Base-by-base conservation (phyloP, 2,113 vertebrate species). In the Trematocara nigrifrons region DNA sequence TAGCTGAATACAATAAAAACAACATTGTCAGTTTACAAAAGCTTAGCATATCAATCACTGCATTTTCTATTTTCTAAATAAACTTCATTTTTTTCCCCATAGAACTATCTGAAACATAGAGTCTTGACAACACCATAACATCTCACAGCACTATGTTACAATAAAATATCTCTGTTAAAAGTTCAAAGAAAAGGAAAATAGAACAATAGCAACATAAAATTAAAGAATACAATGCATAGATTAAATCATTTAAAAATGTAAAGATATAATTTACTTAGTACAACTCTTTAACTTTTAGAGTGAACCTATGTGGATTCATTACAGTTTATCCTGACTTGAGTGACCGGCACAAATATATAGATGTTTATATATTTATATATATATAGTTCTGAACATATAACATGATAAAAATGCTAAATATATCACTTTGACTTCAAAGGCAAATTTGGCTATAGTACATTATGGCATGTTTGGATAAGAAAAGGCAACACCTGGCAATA, bases 141-240 rank as follows among this genome's bases (percentile, higher is more conserved):
- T 97, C 95, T 97, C 97, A 98, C 97, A 97, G 95, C 95, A 97
- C 97, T 98, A 97, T 98, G 95, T 97, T 97, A 98, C 97, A 98
- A 97, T 97, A 97, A 96, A 97, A 96, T 91, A 95, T 96, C 96
- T 97, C 94, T 96, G 97, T 97, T 96, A 96, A 97, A 96, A 97
- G 96, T 96, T 97, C 95, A 97, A 97, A 97, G 93, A 29, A 86
- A 93, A 86, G 54, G 26, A 79, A 90, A 93, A 94, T 86, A 93
- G 91, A 90, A 94, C 92, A 93, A 93, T 84, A 94, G 93, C 93
- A 89, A 94, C 93, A 95, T 95, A 93, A 96, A 97, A 97, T 96
- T 96, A 96, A 97, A 96, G 88, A 96, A 96, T 97, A 97, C 95
- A 96, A 97, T 98, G 97, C 97, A 97, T 98, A 98, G 97, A 96